Evolutionary conservation across 2,113 vertebrate species (phyloP).

Genomic region (Echinops telfairi): DNA sequence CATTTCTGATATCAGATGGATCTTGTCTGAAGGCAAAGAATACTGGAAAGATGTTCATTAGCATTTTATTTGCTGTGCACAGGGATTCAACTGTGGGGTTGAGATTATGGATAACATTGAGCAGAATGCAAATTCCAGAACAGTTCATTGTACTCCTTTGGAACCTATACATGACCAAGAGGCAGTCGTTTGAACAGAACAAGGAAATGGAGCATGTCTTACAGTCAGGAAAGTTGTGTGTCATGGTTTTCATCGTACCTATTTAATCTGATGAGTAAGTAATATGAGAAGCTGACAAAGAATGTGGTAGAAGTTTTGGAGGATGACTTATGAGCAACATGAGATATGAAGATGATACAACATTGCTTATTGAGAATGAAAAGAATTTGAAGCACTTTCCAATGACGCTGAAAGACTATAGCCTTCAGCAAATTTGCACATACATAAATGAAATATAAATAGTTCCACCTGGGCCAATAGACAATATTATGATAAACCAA

Average conservation of each 20-base stretch:
- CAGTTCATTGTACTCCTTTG: background rate
- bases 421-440: no score
- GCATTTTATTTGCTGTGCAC: background rate
- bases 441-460: no score
- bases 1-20: background rate
- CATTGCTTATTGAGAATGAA: background rate
- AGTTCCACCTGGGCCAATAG: no score
- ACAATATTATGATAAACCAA: no score
- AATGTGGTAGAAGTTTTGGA: background rate
- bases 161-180: background rate
- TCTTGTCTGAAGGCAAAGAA: background rate
- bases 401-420: no score
- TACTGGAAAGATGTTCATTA: background rate
- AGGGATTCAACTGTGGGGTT: background rate
- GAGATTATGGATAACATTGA: background rate
- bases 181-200: background rate
- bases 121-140: background rate
- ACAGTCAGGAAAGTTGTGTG: background rate
- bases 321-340: background rate
- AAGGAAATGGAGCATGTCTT: background rate
- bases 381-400: background rate
- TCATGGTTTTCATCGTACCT: background rate
- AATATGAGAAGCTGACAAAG: background rate
- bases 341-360: background rate
- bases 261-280: background rate